Conservation (phyloP, 2,113 vertebrate species). For the Tachysurus vachellii region DNA sequence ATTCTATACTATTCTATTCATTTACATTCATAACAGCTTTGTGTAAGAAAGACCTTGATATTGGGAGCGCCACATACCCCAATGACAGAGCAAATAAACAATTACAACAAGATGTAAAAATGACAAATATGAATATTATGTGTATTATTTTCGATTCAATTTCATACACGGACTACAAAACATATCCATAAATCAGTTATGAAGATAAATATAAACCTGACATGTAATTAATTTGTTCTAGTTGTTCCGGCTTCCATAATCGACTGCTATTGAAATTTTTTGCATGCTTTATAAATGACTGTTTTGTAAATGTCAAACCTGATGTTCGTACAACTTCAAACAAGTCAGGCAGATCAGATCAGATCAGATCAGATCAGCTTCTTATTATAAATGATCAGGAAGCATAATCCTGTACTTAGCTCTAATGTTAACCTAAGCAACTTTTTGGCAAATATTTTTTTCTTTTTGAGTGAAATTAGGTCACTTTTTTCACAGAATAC, state of each 20-base stretch:
- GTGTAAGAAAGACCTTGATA: not conserved
- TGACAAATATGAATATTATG: not conserved
- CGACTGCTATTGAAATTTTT: not conserved
- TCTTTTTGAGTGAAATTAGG: not conserved
- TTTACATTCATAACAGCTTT: not conserved
- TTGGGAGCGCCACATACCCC: not conserved
- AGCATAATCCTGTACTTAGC: not conserved
- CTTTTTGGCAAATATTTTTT: not conserved
- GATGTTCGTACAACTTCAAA: not conserved
- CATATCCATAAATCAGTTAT: not conserved
- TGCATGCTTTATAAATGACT: not conserved
- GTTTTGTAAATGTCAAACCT: not conserved
- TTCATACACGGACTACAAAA: not conserved
- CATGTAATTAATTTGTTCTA: not conserved
- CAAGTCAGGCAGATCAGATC: not conserved
- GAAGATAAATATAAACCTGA: not conserved
- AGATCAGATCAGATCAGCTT: too few species aligned
- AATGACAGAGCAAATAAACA: not conserved
- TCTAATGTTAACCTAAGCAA: not conserved
- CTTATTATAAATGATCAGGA: not conserved
- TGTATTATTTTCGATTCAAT: not conserved
- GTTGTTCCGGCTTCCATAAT: not conserved
- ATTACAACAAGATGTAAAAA: not conserved
- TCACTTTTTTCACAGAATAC: not conserved
- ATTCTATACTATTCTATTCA: not conserved